These are phyloP conservation scores for Passer domesticus DNA, from an alignment of 2,113 vertebrate genomes.

Conservation along the genomic window DNA sequence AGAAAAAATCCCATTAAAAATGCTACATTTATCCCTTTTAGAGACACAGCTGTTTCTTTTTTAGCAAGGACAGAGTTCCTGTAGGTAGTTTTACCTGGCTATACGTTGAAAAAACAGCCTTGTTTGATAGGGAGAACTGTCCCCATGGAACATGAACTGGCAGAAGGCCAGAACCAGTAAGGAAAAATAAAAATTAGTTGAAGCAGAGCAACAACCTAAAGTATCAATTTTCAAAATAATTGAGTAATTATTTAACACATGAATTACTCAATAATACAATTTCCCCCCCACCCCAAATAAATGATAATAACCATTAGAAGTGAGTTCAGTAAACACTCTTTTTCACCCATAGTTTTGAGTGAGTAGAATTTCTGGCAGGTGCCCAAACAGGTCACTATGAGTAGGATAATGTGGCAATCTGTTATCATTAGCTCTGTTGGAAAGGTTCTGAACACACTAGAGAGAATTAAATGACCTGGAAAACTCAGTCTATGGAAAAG, in stretches of 20 bases:
- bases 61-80: background rate
- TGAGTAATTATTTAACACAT: background rate
- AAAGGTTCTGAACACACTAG: constrained; percentile 69
- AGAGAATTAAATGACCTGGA: constrained; percentile 77
- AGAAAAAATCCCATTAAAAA: background rate
- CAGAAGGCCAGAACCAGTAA: background rate
- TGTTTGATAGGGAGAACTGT: background rate
- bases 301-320: background rate
- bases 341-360: constrained; percentile 6
- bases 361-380: constrained; percentile 52
- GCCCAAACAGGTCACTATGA: constrained; percentile 60
- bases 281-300: background rate
- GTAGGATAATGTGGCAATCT: constrained; percentile 70
- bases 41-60: background rate
- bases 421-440: constrained; percentile 73
- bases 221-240: constrained; percentile 25
- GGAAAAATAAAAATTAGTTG: background rate
- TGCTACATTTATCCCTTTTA: background rate
- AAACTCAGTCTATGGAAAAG: constrained; percentile 73
- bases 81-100: background rate
- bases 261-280: background rate
- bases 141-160: background rate
- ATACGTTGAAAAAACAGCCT: background rate
- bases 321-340: constrained; percentile 2
- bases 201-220: background rate